phyloP scores from a whole-genome alignment of 35 echinoderm and acorn worm genomes.

The Hemicentrotus pulcherrimus region DNA sequence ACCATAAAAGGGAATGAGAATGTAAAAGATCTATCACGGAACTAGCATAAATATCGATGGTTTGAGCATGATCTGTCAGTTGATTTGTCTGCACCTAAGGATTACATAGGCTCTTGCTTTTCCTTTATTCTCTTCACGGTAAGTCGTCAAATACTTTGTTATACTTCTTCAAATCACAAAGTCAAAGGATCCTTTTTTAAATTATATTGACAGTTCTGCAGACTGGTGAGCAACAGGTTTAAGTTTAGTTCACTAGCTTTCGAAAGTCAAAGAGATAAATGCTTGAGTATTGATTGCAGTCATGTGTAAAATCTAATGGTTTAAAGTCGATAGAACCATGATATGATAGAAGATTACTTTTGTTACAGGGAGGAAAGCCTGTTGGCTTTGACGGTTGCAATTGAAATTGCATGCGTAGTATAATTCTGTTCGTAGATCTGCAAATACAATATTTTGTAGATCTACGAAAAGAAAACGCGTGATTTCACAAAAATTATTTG shows the following conservation, averaged over 20 bases:
- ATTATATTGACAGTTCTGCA: neutral
- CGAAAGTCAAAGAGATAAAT: no score
- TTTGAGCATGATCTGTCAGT: neutral
- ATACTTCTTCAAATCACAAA: neutral
- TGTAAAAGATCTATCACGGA: neutral
- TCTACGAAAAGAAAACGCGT: no score
- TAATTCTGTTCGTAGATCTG: no score
- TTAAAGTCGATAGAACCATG: no score
- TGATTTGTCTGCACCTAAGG: neutral
- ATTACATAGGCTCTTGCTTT: neutral
- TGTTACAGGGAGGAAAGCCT: no score
- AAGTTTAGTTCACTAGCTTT: neutral
- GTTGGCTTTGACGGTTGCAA: no score
- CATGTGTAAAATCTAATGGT: no score
- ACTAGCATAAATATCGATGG: neutral
- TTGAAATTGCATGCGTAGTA: no score
- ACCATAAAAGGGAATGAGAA: constrained; percentile 4
- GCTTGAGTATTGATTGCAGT: no score
- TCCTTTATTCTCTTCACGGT: neutral
- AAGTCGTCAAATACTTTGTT: neutral
- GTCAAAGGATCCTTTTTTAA: neutral
- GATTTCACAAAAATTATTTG: no score
- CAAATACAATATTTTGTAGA: no score
- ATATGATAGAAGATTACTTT: no score
- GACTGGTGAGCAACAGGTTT: neutral